A percentile compares a stretch with the other conserved stretches of the same genome.
These are phyloP conservation scores for Acropora yongei DNA, from an alignment of 64 coral and sea anemone genomes.

Conservation along the genomic window DNA sequence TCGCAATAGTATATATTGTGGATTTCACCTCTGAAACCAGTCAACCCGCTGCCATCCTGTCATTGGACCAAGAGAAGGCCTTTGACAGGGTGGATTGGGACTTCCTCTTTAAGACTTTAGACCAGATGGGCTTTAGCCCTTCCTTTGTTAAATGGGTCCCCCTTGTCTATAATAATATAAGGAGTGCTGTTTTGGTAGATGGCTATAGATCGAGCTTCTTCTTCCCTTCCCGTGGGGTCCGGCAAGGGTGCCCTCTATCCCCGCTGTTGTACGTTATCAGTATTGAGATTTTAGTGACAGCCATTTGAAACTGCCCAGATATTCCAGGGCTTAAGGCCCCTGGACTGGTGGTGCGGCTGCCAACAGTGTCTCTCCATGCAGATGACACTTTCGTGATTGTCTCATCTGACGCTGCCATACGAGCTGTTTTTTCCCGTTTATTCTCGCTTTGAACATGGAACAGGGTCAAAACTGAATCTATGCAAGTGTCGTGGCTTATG, in stretches of 20 bases:
- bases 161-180: background rate
- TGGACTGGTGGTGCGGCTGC: too few relatives aligned
- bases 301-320: too few relatives aligned
- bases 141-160: conserved; percentile 7
- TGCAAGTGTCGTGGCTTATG: too few relatives aligned
- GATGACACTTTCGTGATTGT: too few relatives aligned
- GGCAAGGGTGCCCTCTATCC: conserved; percentile 52
- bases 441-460: too few relatives aligned
- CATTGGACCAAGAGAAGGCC: conserved; percentile 57
- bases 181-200: conserved; percentile 26
- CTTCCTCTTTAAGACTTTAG: background rate
- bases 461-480: too few relatives aligned
- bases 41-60: background rate
- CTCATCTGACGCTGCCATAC: too few relatives aligned
- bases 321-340: too few relatives aligned
- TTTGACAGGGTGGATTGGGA: conserved; percentile 57
- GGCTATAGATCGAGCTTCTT: conserved; percentile 25
- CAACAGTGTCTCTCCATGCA: too few relatives aligned
- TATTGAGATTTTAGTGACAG: background rate
- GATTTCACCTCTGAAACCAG: background rate
- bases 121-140: background rate
- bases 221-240: background rate
- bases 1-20: background rate
- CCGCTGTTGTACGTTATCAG: conserved; percentile 22
- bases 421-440: too few relatives aligned